phyloP scores from a whole-genome alignment of 2,113 vertebrate genomes.

The Chamaetylas fuelleborni region DNA sequence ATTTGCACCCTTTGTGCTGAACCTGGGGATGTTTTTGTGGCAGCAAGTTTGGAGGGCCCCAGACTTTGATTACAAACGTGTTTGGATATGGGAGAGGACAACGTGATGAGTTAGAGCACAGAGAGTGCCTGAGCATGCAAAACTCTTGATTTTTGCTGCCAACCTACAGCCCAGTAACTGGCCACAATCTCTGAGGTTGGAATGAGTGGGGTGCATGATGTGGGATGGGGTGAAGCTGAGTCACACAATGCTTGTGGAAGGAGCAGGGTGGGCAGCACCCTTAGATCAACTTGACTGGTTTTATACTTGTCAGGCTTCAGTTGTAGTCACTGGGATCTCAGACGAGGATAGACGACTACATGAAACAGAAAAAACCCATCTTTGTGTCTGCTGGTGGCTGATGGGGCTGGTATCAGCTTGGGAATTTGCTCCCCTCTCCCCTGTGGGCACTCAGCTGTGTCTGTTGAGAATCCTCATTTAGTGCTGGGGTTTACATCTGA shows the following conservation, averaged over 20 bases:
- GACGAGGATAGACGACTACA: fast-evolving
- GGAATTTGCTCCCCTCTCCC: not conserved
- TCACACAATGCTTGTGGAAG: not conserved
- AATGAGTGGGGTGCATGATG: not conserved
- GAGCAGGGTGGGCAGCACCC: not conserved
- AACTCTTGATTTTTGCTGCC: not conserved
- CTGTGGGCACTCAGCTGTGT: fast-evolving
- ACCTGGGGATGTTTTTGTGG: not conserved
- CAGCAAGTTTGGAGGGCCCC: not conserved
- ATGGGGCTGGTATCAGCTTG: not conserved
- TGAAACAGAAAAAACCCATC: fast-evolving
- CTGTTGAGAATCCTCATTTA: not conserved
- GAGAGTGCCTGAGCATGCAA: fast-evolving
- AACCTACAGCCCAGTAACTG: fast-evolving
- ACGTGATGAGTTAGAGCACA: fast-evolving
- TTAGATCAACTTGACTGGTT: not conserved
- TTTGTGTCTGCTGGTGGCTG: not conserved
- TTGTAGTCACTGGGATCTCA: fast-evolving
- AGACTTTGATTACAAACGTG: fast-evolving
- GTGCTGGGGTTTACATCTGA: not conserved
- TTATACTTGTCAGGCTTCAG: not conserved
- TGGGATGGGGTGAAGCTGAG: not conserved
- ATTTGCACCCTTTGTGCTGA: not conserved
- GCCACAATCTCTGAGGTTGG: fast-evolving
- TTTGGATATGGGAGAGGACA: not conserved